Conservation (phyloP, 1,140 invertebrate genomes). For the Aphis gossypii region DNA sequence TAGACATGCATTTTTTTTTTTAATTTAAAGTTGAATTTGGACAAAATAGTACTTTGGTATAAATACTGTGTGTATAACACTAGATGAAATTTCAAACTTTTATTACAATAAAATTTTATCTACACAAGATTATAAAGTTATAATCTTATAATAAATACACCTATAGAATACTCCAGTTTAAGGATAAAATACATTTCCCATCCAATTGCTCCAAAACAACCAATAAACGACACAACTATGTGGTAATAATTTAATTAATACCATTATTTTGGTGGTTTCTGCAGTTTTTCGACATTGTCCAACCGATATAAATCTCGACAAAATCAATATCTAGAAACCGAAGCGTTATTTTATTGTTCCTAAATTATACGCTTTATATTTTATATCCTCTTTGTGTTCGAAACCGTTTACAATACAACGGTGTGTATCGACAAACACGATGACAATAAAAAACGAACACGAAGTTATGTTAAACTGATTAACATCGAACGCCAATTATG, state of each 20-base stretch:
- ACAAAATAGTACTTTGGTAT: neutral
- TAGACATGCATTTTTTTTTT: too few species aligned
- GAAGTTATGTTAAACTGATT: constrained; percentile 2
- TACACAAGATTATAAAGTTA: neutral
- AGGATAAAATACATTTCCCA: neutral
- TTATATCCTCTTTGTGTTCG: constrained; percentile 15
- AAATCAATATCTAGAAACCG: constrained; percentile 13
- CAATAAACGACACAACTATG: neutral
- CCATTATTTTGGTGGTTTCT: constrained; percentile 11
- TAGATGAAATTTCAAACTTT: neutral
- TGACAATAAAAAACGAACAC: neutral
- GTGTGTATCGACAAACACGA: neutral
- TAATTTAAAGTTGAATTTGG: too few species aligned
- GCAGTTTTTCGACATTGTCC: constrained; percentile 1
- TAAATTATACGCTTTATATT: neutral
- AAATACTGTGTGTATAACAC: neutral
- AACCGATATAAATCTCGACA: constrained; percentile 27
- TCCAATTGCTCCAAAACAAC: neutral
- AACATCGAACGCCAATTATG: neutral
- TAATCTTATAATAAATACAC: neutral
- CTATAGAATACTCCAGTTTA: neutral
- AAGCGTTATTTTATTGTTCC: constrained; percentile 21
- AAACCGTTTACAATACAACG: neutral
- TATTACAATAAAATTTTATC: neutral
- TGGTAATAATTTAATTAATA: constrained; percentile 47